A percentile compares a stretch with the other conserved stretches of the same genome.
These are phyloP conservation scores for Hemicrepidius hirtus DNA, from an alignment of 2,888 invertebrate genomes.

Conservation along the genomic window DNA sequence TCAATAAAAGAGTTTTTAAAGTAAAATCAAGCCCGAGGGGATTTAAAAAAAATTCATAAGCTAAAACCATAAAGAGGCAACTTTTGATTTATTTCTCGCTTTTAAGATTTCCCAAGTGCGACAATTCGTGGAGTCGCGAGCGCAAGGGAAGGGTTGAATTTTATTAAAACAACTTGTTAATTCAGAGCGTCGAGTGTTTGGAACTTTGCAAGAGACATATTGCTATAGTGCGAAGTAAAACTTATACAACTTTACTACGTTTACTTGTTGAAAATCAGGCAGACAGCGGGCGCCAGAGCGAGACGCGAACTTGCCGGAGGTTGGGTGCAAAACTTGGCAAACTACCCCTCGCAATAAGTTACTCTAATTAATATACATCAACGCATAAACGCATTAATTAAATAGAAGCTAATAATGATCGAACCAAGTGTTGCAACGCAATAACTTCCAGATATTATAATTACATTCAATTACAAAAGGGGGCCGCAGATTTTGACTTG, in stretches of 20 bases:
- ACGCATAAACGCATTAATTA: constrained; percentile 73
- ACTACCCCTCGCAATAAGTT: constrained; percentile 67
- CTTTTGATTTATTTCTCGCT: constrained; percentile 70
- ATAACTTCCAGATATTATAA: constrained; percentile 59
- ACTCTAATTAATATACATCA: constrained; percentile 73
- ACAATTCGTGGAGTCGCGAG: constrained; percentile 64
- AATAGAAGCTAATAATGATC: constrained; percentile 71
- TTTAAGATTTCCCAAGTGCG: constrained; percentile 65
- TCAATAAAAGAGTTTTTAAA: constrained; percentile 5
- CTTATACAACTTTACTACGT: constrained; percentile 66
- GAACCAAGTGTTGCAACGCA: constrained; percentile 70
- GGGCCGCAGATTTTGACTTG: constrained; percentile 53
- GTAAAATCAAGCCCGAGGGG: not conserved
- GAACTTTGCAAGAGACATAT: constrained; percentile 67
- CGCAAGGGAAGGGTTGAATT: constrained; percentile 69
- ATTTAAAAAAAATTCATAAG: constrained; percentile 17
- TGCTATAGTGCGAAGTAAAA: constrained; percentile 66
- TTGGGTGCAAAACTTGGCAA: constrained; percentile 51
- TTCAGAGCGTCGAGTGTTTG: constrained; percentile 70
- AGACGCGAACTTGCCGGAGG: constrained; percentile 53
- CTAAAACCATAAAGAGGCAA: constrained; percentile 60
- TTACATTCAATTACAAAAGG: constrained; percentile 53
- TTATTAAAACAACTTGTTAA: constrained; percentile 73
- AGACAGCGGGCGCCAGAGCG: constrained; percentile 57
- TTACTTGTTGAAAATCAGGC: constrained; percentile 55